phyloP scores from a whole-genome alignment of 1,140 invertebrate species.

The Calosoma granatense region DNA sequence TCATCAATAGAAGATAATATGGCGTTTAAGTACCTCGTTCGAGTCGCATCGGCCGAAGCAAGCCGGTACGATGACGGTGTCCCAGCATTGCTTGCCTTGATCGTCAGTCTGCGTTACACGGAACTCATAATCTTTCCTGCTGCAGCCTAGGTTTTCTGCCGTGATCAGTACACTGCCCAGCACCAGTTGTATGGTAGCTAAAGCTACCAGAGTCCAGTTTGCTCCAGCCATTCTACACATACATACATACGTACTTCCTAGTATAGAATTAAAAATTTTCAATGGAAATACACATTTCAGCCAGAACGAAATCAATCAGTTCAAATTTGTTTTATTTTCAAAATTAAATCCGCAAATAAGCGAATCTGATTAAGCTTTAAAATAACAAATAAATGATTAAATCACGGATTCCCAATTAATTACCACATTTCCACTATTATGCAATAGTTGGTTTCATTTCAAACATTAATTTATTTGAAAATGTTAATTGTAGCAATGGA shows the following conservation, averaged over 20 bases:
- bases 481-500: neutral
- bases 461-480: neutral
- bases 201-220: neutral
- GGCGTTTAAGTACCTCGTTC: conserved; percentile 65
- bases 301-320: too few relatives aligned
- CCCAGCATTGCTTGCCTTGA: conserved; percentile 56
- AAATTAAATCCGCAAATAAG: neutral
- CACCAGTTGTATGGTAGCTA: neutral
- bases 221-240: neutral
- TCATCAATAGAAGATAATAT: too few relatives aligned
- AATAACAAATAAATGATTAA: too few relatives aligned
- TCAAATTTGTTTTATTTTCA: neutral
- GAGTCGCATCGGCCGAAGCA: conserved; percentile 79
- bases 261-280: neutral
- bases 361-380: neutral
- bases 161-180: conserved; percentile 13
- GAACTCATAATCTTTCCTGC: conserved; percentile 37
- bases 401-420: neutral
- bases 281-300: too few relatives aligned
- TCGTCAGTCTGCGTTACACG: conserved; percentile 46
- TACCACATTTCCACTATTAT: neutral
- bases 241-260: neutral
- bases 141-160: conserved; percentile 32
- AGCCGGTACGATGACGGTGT: conserved; percentile 57
- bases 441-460: neutral